Evolutionary conservation across 2,113 vertebrate species (phyloP).

Genomic region (Pristiophorus japonicus): DNA sequence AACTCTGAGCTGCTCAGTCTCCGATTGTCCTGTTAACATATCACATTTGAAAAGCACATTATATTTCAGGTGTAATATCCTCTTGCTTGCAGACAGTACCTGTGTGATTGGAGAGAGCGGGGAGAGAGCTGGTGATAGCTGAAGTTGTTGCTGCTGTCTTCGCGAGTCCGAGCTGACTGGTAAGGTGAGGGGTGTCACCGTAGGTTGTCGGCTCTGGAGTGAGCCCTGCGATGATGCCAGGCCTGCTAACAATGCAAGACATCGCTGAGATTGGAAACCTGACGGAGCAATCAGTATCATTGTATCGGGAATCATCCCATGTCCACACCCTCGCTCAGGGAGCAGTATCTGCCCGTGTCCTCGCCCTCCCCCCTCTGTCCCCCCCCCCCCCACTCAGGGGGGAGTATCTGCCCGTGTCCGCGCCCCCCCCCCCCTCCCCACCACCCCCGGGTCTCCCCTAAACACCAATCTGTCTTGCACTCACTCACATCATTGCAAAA

Average conservation of each 20-base stretch:
- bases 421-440: no score
- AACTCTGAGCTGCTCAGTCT: neutral
- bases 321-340: neutral
- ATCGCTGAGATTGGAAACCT: neutral
- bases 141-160: slow-evolving; percentile 54
- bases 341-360: neutral
- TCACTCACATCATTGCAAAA: neutral
- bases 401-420: no score
- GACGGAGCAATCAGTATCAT: neutral
- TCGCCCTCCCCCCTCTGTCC: no score
- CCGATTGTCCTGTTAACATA: neutral
- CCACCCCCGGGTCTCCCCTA: no score
- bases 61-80: no score
- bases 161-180: slow-evolving; percentile 62
- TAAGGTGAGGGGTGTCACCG: slow-evolving; percentile 69
- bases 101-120: slow-evolving; percentile 79
- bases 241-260: slow-evolving; percentile 54
- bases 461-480: no score
- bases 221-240: slow-evolving; percentile 64
- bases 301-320: neutral
- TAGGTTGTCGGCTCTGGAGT: slow-evolving; percentile 64
- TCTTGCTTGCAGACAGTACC: slow-evolving; percentile 52
- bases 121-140: slow-evolving; percentile 74
- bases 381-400: no score
- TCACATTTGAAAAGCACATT: neutral